Conservation (phyloP, 2,888 invertebrate species). For the Pachymerium ferrugineum region DNA sequence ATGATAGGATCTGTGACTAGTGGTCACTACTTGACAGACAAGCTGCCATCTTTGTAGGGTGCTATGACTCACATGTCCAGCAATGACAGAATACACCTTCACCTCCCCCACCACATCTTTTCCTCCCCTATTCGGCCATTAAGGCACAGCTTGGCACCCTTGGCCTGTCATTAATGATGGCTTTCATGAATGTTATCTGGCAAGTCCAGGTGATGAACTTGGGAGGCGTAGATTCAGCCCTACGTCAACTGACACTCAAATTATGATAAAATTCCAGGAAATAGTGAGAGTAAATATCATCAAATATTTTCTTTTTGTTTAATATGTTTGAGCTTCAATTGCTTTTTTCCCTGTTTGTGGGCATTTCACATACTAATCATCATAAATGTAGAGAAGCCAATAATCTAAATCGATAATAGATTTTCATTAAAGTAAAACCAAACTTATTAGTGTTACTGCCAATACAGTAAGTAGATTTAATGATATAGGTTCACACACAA, state of each 20-base stretch:
- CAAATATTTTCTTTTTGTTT: no score
- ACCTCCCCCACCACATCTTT: no score
- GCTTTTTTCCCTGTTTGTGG: no score
- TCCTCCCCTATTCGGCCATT: neutral
- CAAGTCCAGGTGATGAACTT: conserved; percentile 20
- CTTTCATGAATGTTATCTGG: conserved; percentile 24
- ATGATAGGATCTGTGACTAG: neutral
- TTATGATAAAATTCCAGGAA: conserved; percentile 7
- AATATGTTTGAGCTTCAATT: no score
- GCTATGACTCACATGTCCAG: conserved; percentile 8
- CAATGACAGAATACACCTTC: neutral
- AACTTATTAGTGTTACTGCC: no score
- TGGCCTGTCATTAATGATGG: conserved; percentile 23
- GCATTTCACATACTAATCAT: no score
- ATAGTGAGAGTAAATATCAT: no score
- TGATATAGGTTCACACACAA: no score
- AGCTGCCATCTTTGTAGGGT: conserved; percentile 2
- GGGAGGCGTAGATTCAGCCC: neutral
- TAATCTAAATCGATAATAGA: no score
- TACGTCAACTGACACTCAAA: neutral
- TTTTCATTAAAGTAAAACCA: no score
- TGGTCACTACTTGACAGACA: neutral
- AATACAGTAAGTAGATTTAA: no score
- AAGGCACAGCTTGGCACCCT: neutral
- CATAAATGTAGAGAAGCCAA: no score